Evolutionary conservation across 1,140 invertebrate genomes (phyloP), one percentile per base, ranked within the genome.

Genomic region (Onthophagus taurus): DNA sequence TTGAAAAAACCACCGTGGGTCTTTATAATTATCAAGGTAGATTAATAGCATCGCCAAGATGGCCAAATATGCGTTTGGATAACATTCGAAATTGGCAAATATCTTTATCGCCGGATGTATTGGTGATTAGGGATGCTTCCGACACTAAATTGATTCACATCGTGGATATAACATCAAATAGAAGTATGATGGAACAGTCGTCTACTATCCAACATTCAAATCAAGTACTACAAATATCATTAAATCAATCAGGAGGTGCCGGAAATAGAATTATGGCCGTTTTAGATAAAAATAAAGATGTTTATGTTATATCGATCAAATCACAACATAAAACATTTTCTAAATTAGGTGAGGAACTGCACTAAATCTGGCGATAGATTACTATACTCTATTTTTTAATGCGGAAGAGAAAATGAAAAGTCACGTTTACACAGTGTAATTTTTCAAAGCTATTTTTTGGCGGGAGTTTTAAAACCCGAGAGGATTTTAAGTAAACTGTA

Each of bases 1-100:
- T 92, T 5, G 89, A 93, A 64, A 77, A 78, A 52, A 75, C 74
- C 26, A 71, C 72, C 31, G 62, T 92, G 2, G 81, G 81, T 46
- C 66, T 95, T 5, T 91, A 91, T 61, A 89, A 79, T 46, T 96
- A 94, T 61, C 89, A 95, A 67, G 91, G 91, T 1, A 72, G 88
- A 42, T 62, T 89, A 31, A 60, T 87, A 1, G 79, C 80, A 20
- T 77, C 76, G 52, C 86, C 87, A n/a, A 78, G 79, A 55, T 91
- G 83, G 80, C 76, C 78, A 12, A 81, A 82, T 20, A 66, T 70
- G 54, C 61, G 70, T 37, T 61, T 71, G 11, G 72, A 75, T 20
- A 64, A 59, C 30, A 49, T 75, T 7, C 66, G 67, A 41, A 57
- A 59, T 44, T 58, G 66, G 26, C 58, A 65, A 1, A 60, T 76